Evolutionary conservation across 2,888 invertebrate species (phyloP).

Genomic region (Ormyrus thymus): DNA sequence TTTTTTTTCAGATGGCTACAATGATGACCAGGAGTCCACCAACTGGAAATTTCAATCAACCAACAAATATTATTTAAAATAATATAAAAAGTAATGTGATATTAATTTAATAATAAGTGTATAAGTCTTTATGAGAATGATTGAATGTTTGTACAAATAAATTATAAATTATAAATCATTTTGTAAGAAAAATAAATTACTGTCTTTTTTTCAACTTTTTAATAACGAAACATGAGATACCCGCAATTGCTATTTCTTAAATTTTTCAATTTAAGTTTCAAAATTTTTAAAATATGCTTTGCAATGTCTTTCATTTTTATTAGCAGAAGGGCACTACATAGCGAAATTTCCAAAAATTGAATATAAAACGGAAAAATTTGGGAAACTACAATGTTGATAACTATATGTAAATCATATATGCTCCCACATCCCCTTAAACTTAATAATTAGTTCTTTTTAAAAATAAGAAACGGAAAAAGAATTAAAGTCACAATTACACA

Average conservation of each 20-base stretch:
- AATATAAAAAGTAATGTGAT: slow-evolving; percentile 56
- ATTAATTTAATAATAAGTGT: slow-evolving; percentile 50
- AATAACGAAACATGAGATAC: too few species aligned
- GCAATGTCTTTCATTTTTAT: neutral
- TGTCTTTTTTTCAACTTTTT: too few species aligned
- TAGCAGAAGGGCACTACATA: neutral
- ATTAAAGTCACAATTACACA: slow-evolving; percentile 55
- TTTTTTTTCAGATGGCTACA: slow-evolving; percentile 66
- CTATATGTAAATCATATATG: too few species aligned
- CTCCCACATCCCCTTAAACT: too few species aligned
- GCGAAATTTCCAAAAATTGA: too few species aligned
- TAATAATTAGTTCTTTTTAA: neutral
- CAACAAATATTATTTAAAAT: slow-evolving; percentile 68
- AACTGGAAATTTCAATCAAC: slow-evolving; percentile 65
- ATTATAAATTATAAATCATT: slow-evolving; percentile 24
- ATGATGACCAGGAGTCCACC: slow-evolving; percentile 70
- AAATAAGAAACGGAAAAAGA: neutral
- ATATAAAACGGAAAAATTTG: too few species aligned
- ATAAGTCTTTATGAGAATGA: slow-evolving; percentile 38
- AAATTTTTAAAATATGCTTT: neutral
- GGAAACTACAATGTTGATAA: too few species aligned
- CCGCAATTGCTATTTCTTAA: too few species aligned
- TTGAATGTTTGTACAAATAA: slow-evolving; percentile 51
- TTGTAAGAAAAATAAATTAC: too few species aligned
- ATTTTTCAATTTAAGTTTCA: neutral